Base-by-base conservation (phyloP, 2,113 vertebrate genomes). In the Cephalopterus ornatus region DNA sequence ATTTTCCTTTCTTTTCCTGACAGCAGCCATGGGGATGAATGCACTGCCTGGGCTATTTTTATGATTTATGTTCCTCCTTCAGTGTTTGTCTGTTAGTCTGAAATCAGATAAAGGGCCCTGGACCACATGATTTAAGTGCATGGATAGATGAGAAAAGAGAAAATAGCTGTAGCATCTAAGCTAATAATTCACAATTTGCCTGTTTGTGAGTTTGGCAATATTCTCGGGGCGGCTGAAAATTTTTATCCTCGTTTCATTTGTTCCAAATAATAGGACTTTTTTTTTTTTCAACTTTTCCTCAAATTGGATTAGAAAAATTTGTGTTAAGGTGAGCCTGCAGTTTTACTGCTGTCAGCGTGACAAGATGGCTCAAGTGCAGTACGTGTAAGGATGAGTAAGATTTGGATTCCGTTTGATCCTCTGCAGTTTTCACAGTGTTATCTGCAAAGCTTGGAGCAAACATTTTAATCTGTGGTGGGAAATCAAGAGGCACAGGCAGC, bases 1-100 rank as follows among this genome's bases (percentile, higher is more conserved):
- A 73, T 95, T 93, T 94, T 52, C 74, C 41, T 90, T 73, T 44
- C 42, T 92, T 82, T 93, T 52, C 32, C 71, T 79, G 71, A 73
- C 76, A 83, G 67, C 71, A 90, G 82, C 53, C 56, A 0, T 35
- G 42, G 39, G 50, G 21, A 42, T n/a, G 77, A 78, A 63, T 49
- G 52, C 49, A n/a, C 50, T 50, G 33, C 5, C 2, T 18, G 70
- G 89, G 81, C 73, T 46, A 4, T 19, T 93, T 81, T 59, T 59
- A 50, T 75, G 49, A 63, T 41, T 85, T 56, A 37, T 88, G 49
- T 56, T 58, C 35, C 62, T 85, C 59, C 58, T 61, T 63, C 50
- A 7, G 21, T 66, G 71, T 67, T 85, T 86, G 41, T 68, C 46
- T 61, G 1, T 30, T n/a, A 27, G 12, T 46, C n/a, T 61, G 53